Evolutionary conservation across 30 jellyfish, hydroid and myxozoan genomes (phyloP), one percentile per base, ranked within the genome.

Genomic region (Chironex yamaguchii): DNA sequence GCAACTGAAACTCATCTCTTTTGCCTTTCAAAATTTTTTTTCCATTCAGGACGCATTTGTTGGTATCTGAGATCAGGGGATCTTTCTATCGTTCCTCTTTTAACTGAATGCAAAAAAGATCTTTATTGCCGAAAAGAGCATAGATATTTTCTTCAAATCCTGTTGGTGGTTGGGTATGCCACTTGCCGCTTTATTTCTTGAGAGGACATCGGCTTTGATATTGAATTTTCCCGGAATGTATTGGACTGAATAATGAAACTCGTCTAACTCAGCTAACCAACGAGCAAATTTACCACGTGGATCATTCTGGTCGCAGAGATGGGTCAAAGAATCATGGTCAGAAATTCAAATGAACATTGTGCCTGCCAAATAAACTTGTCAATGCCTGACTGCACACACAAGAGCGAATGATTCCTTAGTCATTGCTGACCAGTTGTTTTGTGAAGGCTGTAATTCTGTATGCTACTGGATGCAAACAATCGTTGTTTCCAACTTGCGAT

Each of bases 271-370:
- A 25, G 92, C 66, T 29, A 82, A 14, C 92, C 92, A 82, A 4
- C 92, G 92, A 21, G 89, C 92, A 26, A 82, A 49, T 49, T 82
- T 82, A 6, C 92, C 86, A 36, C 87, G 92, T 2, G 79, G 92
- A 72, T 82, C 92, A 42, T 82, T 82, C n/a, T 66, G 77, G 1
- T 49, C 21, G 25, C 87, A 69, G 28, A 82, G 66, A 50, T 66
- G 78, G 24, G 67, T 51, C 29, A 50, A 67, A 20, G 92, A 78
- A 62, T 82, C 28, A 50, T 82, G 92, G 30, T 62, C 90, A n/a
- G 92, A 82, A 36, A 64, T 66, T 26, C 66, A 67, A 1, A 67
- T 6, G 69, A 66, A 81, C 21, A 31, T 29, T 3, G 76, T 62
- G 3, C 91, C 86, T 2, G 91, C 85, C 1, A 63, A 63, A 34